Conservation (phyloP, 2,888 invertebrate species). For the Neria commutata region DNA sequence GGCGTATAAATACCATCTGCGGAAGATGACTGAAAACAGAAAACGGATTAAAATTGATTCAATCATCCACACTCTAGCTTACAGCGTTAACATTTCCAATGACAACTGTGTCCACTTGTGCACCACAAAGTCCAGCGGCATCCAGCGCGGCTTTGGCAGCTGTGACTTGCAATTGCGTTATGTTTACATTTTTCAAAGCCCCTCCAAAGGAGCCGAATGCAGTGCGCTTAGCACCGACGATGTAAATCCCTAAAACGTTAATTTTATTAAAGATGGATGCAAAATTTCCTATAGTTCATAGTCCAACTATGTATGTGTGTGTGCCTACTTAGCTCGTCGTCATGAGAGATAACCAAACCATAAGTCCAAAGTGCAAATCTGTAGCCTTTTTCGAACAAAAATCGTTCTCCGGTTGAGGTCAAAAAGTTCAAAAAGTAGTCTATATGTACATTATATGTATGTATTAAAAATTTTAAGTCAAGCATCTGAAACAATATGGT, state of each 20-base stretch:
- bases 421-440: too few relatives aligned
- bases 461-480: too few relatives aligned
- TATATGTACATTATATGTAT: too few relatives aligned
- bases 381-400: too few relatives aligned
- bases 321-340: neutral
- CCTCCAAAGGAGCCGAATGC: conserved; percentile 97
- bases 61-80: conserved; percentile 55
- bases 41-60: neutral
- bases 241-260: conserved; percentile 74
- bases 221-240: conserved; percentile 95
- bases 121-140: conserved; percentile 81
- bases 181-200: conserved; percentile 73
- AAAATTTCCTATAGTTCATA: conserved; percentile 8
- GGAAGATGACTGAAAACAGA: conserved; percentile 69
- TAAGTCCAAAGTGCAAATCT: conserved; percentile 40
- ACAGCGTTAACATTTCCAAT: conserved; percentile 90
- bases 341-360: neutral
- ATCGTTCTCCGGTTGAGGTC: too few relatives aligned
- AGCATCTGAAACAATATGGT: too few relatives aligned
- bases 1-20: conserved; percentile 85
- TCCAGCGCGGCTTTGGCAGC: conserved; percentile 81
- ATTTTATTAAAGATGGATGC: conserved; percentile 1
- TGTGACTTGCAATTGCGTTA: conserved; percentile 80
- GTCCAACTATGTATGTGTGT: too few relatives aligned
- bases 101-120: conserved; percentile 84